Percentiles rank a stretch among this genome's conserved stretches.
phyloP scores from a whole-genome alignment of 2,888 invertebrate genomes.

The Tetragonisca angustula region DNA sequence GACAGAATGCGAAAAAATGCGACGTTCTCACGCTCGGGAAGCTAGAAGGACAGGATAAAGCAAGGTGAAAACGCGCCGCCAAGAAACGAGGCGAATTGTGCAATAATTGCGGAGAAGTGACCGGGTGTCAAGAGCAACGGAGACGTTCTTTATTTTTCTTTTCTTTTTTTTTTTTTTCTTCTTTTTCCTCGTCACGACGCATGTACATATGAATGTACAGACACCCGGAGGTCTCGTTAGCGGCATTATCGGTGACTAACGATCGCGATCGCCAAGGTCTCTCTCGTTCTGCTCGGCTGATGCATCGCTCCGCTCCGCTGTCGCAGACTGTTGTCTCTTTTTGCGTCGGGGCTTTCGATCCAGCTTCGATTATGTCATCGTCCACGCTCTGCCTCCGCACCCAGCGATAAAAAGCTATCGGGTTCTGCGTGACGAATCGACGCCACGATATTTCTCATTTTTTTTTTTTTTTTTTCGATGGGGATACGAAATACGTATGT shows the following conservation, averaged over 20 bases:
- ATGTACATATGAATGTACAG: constrained; percentile 29
- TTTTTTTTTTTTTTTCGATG: too few species aligned
- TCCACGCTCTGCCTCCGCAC: not conserved
- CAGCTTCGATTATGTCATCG: not conserved
- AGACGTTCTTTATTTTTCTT: constrained; percentile 11
- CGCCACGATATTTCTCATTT: too few species aligned
- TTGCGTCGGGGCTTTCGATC: not conserved
- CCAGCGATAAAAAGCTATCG: too few species aligned
- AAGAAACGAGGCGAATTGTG: constrained; percentile 60
- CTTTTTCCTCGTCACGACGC: not conserved
- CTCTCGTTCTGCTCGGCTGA: constrained; percentile 51
- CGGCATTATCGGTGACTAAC: constrained; percentile 76
- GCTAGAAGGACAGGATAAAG: constrained; percentile 18
- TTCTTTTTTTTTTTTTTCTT: too few species aligned
- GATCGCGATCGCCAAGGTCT: constrained; percentile 73
- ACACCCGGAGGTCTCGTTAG: constrained; percentile 72
- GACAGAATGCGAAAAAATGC: constrained; percentile 7
- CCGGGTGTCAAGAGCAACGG: constrained; percentile 74
- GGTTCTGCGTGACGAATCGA: too few species aligned
- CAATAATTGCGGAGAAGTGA: constrained; percentile 65
- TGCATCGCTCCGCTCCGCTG: constrained; percentile 23
- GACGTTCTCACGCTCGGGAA: constrained; percentile 43
- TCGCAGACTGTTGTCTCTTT: constrained; percentile 3
- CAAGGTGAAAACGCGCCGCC: constrained; percentile 27
- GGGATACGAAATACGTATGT: too few species aligned